A percentile compares a stretch with the other conserved stretches of the same genome.
Evolutionary conservation across 1,140 invertebrate species (phyloP).

Genomic region (Euglossa dilemma): DNA sequence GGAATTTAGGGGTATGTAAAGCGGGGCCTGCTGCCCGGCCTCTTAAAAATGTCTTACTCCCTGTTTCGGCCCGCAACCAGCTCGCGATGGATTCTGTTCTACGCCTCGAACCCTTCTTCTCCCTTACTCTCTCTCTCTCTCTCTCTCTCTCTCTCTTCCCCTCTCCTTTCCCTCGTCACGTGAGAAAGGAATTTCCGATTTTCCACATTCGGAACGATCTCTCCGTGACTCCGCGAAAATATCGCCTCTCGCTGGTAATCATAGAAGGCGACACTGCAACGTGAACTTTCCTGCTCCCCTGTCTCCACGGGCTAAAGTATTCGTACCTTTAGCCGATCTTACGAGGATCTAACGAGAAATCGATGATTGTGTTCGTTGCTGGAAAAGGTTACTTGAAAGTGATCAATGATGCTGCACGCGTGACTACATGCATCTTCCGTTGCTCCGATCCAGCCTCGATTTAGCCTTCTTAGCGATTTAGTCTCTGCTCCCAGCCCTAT

Average conservation of each 20-base stretch:
- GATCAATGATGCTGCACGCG: neutral
- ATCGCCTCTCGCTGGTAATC: neutral
- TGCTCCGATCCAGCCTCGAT: too few species aligned
- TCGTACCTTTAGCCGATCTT: constrained; percentile 6
- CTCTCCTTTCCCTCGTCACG: neutral
- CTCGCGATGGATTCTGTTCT: neutral
- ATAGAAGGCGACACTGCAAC: neutral
- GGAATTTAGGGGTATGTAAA: constrained; percentile 31
- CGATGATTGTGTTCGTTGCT: neutral
- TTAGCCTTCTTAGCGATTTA: too few species aligned
- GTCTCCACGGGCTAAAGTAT: neutral
- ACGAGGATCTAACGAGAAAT: constrained; percentile 16
- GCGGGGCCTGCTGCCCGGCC: neutral
- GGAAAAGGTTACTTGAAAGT: constrained; percentile 28
- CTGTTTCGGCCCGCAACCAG: neutral
- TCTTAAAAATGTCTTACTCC: constrained; percentile 37
- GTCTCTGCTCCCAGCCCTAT: neutral
- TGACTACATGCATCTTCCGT: too few species aligned
- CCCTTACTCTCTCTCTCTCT: neutral
- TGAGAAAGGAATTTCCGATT: neutral
- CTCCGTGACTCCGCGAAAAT: neutral
- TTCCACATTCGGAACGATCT: too few species aligned
- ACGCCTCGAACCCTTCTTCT: neutral
- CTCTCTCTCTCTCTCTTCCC: neutral
- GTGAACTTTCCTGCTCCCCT: neutral